Base-by-base conservation (phyloP, 2,797 vertebrate genomes). In the Sebastes minor region DNA sequence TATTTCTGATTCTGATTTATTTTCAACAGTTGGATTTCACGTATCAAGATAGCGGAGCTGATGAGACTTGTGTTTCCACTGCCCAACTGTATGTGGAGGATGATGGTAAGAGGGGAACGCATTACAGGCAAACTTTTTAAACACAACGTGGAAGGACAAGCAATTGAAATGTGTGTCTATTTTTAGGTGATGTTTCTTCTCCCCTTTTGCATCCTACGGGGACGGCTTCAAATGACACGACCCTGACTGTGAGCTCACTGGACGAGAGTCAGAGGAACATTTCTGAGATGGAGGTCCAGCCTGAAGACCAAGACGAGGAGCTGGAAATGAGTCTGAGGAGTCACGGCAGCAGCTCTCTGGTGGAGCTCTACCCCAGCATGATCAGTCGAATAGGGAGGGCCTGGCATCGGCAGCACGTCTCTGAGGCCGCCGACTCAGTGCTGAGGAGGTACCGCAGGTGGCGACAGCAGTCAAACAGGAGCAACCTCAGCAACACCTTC, bases 291-390 rank as follows among this genome's bases (percentile, higher is more conserved):
- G 72, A 80, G 2, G 5, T 81, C 42, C 92, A 92, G 75, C 93
- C 92, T 0, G 94, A 95, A 68, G 92, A 96, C 28, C 65, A 89
- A 8, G 94, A 95, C 12, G 86, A 91, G 52, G 91, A 89, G 8
- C 90, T 96, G 71, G 94, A 96, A 68, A 89, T 70, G 84, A 90
- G 87, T 14, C 84, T 96, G 42, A 93, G 78, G 27, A 94, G 89
- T 72, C 85, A 92, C 1, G 80, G 89, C 63, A 90, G 77, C 68
- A 38, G 35, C 35, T 91, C 86, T 22, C 77, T 95, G 13, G 63
- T 86, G 42, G 94, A 96, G 8, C 80, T 95, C 55, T 96, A 96
- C 88, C 94, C 96, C 49, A 78, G 74, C 78, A 95, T 95, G 93
- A 86, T 96, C 28, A 87, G 75, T 71, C 91, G 92, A 53, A 86